Conservation (phyloP, 2,888 invertebrate species). For the Tenodera sinensis region DNA sequence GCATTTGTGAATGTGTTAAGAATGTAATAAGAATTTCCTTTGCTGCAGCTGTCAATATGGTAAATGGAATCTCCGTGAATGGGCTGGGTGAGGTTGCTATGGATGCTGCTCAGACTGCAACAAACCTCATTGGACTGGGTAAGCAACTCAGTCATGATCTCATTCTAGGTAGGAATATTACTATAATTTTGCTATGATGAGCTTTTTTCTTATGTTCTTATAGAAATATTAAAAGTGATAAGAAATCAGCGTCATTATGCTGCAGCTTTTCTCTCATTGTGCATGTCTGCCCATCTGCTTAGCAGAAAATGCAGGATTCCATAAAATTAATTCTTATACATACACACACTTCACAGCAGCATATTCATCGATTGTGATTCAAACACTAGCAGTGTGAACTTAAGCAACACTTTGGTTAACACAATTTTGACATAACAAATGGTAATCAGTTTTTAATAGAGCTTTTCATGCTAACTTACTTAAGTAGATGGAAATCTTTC, state of each 20-base stretch:
- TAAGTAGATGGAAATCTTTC: too few relatives aligned
- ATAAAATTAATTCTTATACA: neutral
- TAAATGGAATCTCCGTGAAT: conserved; percentile 71
- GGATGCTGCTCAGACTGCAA: conserved; percentile 55
- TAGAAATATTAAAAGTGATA: neutral
- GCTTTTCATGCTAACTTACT: too few relatives aligned
- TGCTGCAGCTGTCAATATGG: conserved; percentile 62
- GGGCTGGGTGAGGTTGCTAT: conserved; percentile 69
- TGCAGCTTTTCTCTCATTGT: too few relatives aligned
- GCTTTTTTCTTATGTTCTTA: neutral
- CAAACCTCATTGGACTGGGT: conserved; percentile 28
- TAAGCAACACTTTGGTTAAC: too few relatives aligned
- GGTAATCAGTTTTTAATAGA: too few relatives aligned
- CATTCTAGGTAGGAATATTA: conserved; percentile 22
- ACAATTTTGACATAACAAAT: too few relatives aligned
- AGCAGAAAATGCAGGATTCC: neutral
- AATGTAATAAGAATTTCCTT: neutral
- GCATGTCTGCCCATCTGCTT: neutral
- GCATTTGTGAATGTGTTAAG: neutral
- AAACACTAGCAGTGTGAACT: too few relatives aligned
- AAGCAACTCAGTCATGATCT: conserved; percentile 29
- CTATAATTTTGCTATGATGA: neutral
- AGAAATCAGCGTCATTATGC: too few relatives aligned
- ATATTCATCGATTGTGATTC: too few relatives aligned
- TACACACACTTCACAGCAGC: neutral